phyloP scores from a whole-genome alignment of 2,797 vertebrate species.

The Jordanella pulchra region DNA sequence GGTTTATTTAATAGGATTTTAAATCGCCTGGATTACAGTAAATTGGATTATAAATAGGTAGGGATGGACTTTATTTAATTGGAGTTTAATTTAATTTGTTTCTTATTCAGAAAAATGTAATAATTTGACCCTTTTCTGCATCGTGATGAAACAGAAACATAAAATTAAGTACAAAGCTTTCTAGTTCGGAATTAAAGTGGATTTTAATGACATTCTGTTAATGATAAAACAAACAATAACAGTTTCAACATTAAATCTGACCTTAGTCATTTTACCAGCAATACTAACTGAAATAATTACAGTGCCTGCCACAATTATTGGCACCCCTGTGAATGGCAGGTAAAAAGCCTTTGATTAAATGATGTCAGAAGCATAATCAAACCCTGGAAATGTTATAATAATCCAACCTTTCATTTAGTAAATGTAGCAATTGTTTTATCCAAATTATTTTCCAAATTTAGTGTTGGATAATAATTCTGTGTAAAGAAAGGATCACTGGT shows the following conservation, averaged over 20 bases:
- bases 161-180: neutral
- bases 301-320: neutral
- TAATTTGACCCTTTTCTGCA: neutral
- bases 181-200: neutral
- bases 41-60: conserved; percentile 3
- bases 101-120: neutral
- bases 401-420: no score
- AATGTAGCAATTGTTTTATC: no score
- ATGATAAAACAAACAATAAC: conserved; percentile 1
- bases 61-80: neutral
- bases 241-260: neutral
- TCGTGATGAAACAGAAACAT: neutral
- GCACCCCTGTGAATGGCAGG: neutral
- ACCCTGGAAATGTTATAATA: no score
- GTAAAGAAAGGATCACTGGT: no score
- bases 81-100: neutral
- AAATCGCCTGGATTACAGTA: neutral
- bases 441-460: no score
- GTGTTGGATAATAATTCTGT: no score
- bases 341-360: neutral
- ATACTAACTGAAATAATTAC: neutral
- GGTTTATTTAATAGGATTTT: neutral
- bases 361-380: neutral
- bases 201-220: neutral
- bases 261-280: neutral